phyloP scores from a whole-genome alignment of 2,888 invertebrate genomes.

The Operophtera brumata region DNA sequence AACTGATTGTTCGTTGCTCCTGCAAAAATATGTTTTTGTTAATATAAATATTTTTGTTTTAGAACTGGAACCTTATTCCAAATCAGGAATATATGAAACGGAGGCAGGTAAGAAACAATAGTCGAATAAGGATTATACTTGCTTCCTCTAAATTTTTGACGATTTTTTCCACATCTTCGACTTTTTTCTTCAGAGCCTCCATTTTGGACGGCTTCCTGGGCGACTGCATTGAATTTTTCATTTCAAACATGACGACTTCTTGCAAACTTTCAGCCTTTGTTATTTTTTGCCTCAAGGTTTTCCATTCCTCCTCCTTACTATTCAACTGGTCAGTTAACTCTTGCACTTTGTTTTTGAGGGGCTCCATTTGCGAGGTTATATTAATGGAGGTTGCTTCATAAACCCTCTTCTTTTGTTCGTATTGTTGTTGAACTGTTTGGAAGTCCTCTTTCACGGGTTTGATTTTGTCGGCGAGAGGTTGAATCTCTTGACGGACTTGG shows the following conservation, averaged over 20 bases:
- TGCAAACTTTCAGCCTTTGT: conserved; percentile 79
- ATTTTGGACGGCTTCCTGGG: conserved; percentile 77
- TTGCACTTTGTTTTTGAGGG: conserved; percentile 77
- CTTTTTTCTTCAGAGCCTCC: conserved; percentile 82
- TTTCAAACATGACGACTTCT: conserved; percentile 75
- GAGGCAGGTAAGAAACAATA: not conserved
- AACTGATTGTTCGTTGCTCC: conserved; percentile 73
- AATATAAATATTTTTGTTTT: not conserved
- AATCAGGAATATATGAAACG: not conserved
- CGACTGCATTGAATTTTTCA: conserved; percentile 76
- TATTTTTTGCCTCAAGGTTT: conserved; percentile 76
- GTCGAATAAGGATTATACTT: conserved; percentile 11
- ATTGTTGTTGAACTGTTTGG: conserved; percentile 83
- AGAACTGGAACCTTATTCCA: not conserved
- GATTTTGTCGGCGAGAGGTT: conserved; percentile 75
- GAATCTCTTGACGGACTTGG: conserved; percentile 72
- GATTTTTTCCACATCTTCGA: conserved; percentile 81
- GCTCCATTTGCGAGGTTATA: conserved; percentile 79
- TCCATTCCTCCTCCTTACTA: conserved; percentile 78
- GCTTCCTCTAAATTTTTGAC: conserved; percentile 75
- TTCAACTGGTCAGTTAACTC: conserved; percentile 76
- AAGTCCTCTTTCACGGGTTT: conserved; percentile 84
- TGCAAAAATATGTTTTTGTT: conserved; percentile 32
- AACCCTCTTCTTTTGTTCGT: conserved; percentile 84
- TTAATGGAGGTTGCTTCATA: conserved; percentile 84